Evolutionary conservation across 2,113 vertebrate species (phyloP).

Genomic region (Pantherophis guttatus): DNA sequence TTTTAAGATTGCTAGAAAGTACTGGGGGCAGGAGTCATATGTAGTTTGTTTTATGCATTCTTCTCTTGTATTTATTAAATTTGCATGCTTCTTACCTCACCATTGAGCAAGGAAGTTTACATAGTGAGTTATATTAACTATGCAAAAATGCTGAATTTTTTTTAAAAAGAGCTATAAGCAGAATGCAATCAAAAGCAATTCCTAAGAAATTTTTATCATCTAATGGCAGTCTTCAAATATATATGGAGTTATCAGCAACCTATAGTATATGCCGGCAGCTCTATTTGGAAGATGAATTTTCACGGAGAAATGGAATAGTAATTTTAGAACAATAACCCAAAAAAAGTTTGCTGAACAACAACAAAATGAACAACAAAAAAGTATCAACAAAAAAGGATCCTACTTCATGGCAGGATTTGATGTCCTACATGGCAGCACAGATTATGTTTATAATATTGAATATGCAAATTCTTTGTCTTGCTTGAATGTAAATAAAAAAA

Average conservation of each 20-base stretch:
- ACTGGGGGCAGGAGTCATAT: neutral
- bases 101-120: neutral
- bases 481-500: conserved; percentile 13
- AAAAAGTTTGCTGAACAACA: conserved; percentile 16
- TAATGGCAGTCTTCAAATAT: conserved; percentile 17
- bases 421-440: neutral
- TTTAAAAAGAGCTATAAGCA: neutral
- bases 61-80: neutral
- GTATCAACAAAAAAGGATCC: neutral
- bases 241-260: conserved; percentile 31
- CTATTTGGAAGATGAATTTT: conserved; percentile 37
- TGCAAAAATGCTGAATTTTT: neutral
- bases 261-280: neutral
- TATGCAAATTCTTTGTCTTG: neutral
- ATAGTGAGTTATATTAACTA: neutral
- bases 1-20: neutral
- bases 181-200: conserved; percentile 43
- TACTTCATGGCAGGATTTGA: conserved; percentile 17
- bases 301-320: conserved; percentile 23
- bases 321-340: conserved; percentile 45
- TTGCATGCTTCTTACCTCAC: neutral
- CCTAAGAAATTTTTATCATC: conserved; percentile 20
- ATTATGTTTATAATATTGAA: conserved; percentile 2
- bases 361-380: neutral
- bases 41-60: neutral